phyloP scores from a whole-genome alignment of 1,140 invertebrate species.

The Armadillidium nasatum region DNA sequence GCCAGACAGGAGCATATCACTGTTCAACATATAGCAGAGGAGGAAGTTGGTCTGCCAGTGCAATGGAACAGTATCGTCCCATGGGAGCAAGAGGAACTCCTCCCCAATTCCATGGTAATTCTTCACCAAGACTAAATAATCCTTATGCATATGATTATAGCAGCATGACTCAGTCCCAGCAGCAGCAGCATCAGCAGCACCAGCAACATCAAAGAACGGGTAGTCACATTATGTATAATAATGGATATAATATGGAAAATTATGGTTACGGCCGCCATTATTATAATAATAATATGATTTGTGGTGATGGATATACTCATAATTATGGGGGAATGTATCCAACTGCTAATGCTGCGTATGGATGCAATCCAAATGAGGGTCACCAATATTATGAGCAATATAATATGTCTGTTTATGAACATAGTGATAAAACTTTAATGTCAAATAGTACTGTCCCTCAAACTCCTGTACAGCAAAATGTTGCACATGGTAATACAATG shows the following conservation, averaged over 20 bases:
- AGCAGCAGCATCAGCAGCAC: slow-evolving; percentile 59
- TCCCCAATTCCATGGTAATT: slow-evolving; percentile 41
- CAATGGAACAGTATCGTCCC: slow-evolving; percentile 34
- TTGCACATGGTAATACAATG: not conserved
- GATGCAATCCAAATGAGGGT: slow-evolving; percentile 17
- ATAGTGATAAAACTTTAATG: slow-evolving; percentile 30
- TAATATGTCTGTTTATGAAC: slow-evolving; percentile 34
- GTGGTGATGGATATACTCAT: slow-evolving; percentile 42
- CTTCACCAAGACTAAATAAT: slow-evolving; percentile 24
- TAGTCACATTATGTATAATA: slow-evolving; percentile 34
- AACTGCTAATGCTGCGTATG: not conserved
- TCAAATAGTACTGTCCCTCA: not conserved
- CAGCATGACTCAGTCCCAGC: slow-evolving; percentile 48
- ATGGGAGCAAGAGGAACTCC: slow-evolving; percentile 40
- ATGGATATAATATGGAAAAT: slow-evolving; percentile 38
- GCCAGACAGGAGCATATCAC: slow-evolving; percentile 33
- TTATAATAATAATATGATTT: slow-evolving; percentile 45
- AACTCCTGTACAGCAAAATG: not conserved
- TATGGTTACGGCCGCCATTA: slow-evolving; percentile 44
- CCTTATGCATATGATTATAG: slow-evolving; percentile 48
- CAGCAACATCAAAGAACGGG: slow-evolving; percentile 50
- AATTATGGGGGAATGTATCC: slow-evolving; percentile 47
- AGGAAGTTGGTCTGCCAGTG: not conserved
- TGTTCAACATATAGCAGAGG: slow-evolving; percentile 40
- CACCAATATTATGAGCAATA: slow-evolving; percentile 41